Base-by-base conservation (phyloP, 2,797 vertebrate species). In the Gallinago stenura region DNA sequence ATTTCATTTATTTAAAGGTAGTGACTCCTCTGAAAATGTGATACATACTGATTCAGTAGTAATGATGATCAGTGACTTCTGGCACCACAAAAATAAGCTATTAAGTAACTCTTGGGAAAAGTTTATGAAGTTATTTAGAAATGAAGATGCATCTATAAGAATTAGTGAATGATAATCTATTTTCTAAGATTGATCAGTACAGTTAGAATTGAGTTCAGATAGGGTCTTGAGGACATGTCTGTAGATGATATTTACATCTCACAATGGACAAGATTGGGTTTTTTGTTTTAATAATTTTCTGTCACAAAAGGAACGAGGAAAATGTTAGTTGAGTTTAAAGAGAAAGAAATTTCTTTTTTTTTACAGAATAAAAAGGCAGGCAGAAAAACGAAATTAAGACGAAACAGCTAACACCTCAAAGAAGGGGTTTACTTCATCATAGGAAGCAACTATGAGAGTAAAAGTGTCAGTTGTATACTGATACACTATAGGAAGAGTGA, bases 231-330 rank as follows among this genome's bases (percentile, higher is more conserved):
- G 41, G 45, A 54, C 5, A 2, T 6, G 8, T 15, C 13, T 75
- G 6, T 8, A 35, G 25, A 22, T 2, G 25, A 10, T 6, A 33
- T 43, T 83, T 85, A 39, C 28, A 58, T 6, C 22, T 70, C 53
- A 20, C 1, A 56, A 35, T 3, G 4, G 7, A 30, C 8, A 25
- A 84, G 9, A 10, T 5, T 58, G 20, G 1, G 4, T 15, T 50
- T 41, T 62, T 41, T 58, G 13, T 45, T 89, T 89, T 48, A 88
- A 46, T 4, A 12, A 22, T 51, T 70, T 66, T 87, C 30, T 85
- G 15, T 18, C 7, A 46, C 12, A 43, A 72, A 64, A 20, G n/a
- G 8, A 57, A 37, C 1, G 4, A 3, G 13, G 10, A 33, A 58
- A 33, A 78, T 31, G 12, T 31, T 35, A 37, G 15, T 9, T 77